Percentiles rank a stretch among this genome's conserved stretches.
These are phyloP conservation scores for Fistularia tabacaria DNA, from an alignment of 2,797 vertebrate genomes.

Conservation along the genomic window DNA sequence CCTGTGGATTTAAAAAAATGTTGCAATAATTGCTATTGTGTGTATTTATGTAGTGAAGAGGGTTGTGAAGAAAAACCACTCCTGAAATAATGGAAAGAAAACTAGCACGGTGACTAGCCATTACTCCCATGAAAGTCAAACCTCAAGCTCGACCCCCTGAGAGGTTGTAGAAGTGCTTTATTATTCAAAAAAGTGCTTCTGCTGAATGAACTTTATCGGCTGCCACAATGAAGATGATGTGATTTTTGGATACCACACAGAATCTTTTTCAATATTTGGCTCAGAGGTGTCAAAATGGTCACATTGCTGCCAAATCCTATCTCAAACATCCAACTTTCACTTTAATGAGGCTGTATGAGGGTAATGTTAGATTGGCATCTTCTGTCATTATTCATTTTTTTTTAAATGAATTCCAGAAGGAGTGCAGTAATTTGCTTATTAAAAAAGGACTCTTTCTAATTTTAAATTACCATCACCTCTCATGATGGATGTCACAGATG, in stretches of 20 bases:
- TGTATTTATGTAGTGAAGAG: constrained; percentile 37
- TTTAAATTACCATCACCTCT: constrained; percentile 24
- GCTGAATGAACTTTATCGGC: constrained; percentile 46
- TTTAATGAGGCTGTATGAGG: constrained; percentile 19
- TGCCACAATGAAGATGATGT: constrained; percentile 38
- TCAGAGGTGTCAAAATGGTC: constrained; percentile 35
- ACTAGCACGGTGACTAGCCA: constrained; percentile 28
- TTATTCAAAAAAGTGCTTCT: constrained; percentile 35
- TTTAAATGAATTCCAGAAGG: constrained; percentile 30
- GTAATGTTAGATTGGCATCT: constrained; percentile 31
- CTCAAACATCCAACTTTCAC: constrained; percentile 27
- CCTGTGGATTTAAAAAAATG: constrained; percentile 33
- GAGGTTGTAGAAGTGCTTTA: constrained; percentile 38
- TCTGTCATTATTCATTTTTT: constrained; percentile 25
- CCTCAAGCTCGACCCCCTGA: constrained; percentile 42
- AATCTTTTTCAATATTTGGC: constrained; percentile 30
- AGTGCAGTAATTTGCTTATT: constrained; percentile 42
- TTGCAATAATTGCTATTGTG: constrained; percentile 43
- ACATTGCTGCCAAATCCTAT: constrained; percentile 31
- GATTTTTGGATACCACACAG: constrained; percentile 32
- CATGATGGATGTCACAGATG: constrained; percentile 30
- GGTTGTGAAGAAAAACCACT: constrained; percentile 31
- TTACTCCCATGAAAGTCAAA: constrained; percentile 45
- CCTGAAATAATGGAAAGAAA: constrained; percentile 39
- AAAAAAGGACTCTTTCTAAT: constrained; percentile 26